These are phyloP conservation scores for Phodopus roborovskii DNA, from an alignment of 2,113 vertebrate species.

Conservation along the genomic window DNA sequence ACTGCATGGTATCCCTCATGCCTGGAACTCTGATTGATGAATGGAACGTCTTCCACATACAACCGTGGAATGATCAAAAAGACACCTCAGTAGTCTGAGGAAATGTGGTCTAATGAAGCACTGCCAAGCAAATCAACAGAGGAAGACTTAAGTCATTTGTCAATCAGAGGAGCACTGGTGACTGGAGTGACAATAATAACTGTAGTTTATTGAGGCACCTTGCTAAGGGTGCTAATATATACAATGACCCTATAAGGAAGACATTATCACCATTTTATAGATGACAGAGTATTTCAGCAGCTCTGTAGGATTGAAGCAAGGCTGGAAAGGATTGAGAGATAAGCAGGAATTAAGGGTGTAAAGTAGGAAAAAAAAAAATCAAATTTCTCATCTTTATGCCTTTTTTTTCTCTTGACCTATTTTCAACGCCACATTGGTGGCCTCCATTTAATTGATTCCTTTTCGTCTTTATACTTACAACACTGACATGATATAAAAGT, in stretches of 20 bases:
- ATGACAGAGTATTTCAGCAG: constrained; percentile 59
- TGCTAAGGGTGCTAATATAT: constrained; percentile 66
- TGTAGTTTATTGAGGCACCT: constrained; percentile 55
- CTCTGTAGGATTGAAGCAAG: constrained; percentile 43
- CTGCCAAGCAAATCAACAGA: constrained; percentile 37
- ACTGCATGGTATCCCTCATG: not conserved
- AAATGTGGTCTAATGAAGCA: not conserved
- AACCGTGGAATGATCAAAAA: not conserved
- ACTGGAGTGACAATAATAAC: constrained; percentile 51
- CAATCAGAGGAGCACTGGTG: constrained; percentile 54
- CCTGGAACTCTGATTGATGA: not conserved
- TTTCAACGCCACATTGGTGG: not conserved
- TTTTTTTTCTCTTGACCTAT: constrained; percentile 18
- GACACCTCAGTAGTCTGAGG: not conserved
- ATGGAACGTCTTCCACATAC: not conserved
- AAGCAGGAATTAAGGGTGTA: constrained; percentile 10
- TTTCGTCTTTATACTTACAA: constrained; percentile 35
- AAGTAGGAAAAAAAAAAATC: not conserved
- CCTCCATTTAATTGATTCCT: not conserved
- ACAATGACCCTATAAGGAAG: constrained; percentile 60
- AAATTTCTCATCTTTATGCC: not conserved
- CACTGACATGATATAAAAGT: constrained; percentile 13
- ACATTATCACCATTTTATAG: constrained; percentile 57
- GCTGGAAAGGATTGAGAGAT: constrained; percentile 35
- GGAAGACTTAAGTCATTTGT: constrained; percentile 31